Conservation (phyloP, 2,113 vertebrate genomes). For the Neodontobutis hainanensis region DNA sequence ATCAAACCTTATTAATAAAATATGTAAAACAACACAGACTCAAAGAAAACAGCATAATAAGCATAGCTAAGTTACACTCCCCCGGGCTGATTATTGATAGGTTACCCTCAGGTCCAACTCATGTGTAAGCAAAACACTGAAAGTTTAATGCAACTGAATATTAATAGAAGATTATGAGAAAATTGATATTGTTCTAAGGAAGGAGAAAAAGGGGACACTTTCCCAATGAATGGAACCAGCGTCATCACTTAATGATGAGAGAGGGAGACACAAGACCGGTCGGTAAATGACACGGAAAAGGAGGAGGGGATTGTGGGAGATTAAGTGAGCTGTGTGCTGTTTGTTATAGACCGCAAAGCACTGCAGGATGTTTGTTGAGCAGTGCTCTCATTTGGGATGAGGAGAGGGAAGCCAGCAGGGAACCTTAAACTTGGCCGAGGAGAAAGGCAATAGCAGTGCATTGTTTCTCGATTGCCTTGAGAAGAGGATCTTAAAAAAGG, state of each 20-base stretch:
- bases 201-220: slow-evolving; percentile 12
- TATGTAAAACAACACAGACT: not conserved
- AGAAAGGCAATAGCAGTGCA: slow-evolving; percentile 14
- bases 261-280: slow-evolving; percentile 65
- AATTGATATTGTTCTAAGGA: slow-evolving; percentile 34
- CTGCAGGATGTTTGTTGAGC: slow-evolving; percentile 65
- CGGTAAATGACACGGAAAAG: slow-evolving; percentile 63
- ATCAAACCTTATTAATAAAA: not conserved
- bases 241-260: slow-evolving; percentile 67
- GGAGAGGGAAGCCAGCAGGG: slow-evolving; percentile 39
- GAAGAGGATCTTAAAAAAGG: slow-evolving; percentile 50
- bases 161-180: slow-evolving; percentile 37
- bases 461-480: slow-evolving; percentile 34
- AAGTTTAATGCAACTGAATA: slow-evolving; percentile 43
- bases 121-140: slow-evolving; percentile 41
- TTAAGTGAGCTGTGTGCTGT: slow-evolving; percentile 70
- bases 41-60: not conserved
- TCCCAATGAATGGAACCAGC: slow-evolving; percentile 33
- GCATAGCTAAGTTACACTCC: slow-evolving; percentile 16
- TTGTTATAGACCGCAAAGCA: slow-evolving; percentile 62
- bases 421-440: slow-evolving; percentile 50
- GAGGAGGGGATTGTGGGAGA: slow-evolving; percentile 74
- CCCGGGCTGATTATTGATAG: slow-evolving; percentile 31
- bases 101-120: slow-evolving; percentile 24
- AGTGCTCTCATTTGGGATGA: slow-evolving; percentile 59